Conservation (phyloP, 2,797 vertebrate species). For the Peromyscus nudipes region DNA sequence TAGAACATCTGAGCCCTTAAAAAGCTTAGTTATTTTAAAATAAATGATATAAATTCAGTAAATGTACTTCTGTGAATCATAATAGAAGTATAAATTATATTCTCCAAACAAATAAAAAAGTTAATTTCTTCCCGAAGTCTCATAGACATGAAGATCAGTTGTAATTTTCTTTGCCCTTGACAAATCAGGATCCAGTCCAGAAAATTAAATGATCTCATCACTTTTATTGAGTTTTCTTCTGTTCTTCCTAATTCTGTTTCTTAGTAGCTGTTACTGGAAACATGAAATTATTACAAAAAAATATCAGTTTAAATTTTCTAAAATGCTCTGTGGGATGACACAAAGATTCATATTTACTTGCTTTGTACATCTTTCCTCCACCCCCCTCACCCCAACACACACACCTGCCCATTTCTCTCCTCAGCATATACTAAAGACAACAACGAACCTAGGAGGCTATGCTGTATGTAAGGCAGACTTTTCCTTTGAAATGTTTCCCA, state of each 20-base stretch:
- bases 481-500: conserved; percentile 32
- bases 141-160: neutral
- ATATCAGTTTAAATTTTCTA: conserved; percentile 37
- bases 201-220: conserved; percentile 28
- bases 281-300: conserved; percentile 19
- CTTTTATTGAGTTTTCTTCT: neutral
- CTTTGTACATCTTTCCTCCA: neutral
- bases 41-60: neutral
- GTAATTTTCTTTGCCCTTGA: neutral
- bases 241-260: neutral
- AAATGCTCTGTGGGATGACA: neutral
- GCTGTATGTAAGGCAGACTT: neutral
- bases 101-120: neutral
- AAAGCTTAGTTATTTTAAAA: neutral
- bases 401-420: neutral
- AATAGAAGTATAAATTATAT: neutral
- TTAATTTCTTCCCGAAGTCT: neutral
- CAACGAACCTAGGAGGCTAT: neutral
- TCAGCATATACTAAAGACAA: neutral
- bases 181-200: neutral
- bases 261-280: conserved; percentile 35
- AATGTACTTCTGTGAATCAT: neutral
- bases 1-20: neutral
- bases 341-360: neutral
- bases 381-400: neutral